A percentile compares a stretch with the other conserved stretches of the same genome.
phyloP scores from a whole-genome alignment of 2,888 invertebrate species.

The Capitulum mitella region DNA sequence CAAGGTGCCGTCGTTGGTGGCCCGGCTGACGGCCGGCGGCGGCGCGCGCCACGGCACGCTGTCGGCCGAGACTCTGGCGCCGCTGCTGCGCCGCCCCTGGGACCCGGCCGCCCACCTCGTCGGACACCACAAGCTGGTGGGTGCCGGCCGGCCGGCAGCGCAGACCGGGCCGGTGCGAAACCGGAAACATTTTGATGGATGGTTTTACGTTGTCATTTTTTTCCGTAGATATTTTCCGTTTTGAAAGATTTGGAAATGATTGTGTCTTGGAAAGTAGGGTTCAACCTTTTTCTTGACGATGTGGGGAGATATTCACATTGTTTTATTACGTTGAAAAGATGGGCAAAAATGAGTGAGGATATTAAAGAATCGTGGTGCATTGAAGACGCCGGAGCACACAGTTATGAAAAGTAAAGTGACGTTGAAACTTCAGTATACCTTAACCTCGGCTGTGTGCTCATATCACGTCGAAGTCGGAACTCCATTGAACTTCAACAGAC shows the following conservation, averaged over 20 bases:
- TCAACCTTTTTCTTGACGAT: no score
- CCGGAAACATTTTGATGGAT: neutral
- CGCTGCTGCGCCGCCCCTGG: constrained; percentile 62
- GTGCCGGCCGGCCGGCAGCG: constrained; percentile 32
- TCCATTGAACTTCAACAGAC: no score
- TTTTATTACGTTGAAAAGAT: no score
- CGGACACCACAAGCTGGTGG: constrained; percentile 56
- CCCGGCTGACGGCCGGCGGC: constrained; percentile 56
- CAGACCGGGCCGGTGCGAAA: neutral
- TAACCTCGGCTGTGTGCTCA: neutral
- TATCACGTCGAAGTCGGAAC: neutral
- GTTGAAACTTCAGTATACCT: no score
- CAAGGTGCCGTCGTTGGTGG: constrained; percentile 63
- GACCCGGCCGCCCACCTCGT: constrained; percentile 59
- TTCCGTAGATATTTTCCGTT: neutral
- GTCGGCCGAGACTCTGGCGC: constrained; percentile 54
- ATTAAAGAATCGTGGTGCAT: no score
- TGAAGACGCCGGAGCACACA: no score
- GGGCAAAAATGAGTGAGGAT: no score
- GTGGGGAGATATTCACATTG: neutral
- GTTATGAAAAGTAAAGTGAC: no score
- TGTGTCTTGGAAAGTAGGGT: no score
- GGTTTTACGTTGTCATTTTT: neutral
- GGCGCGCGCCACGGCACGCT: constrained; percentile 1
- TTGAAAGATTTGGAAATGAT: no score